Evolutionary conservation across 2,888 invertebrate genomes (phyloP).

Genomic region (Mantis religiosa): DNA sequence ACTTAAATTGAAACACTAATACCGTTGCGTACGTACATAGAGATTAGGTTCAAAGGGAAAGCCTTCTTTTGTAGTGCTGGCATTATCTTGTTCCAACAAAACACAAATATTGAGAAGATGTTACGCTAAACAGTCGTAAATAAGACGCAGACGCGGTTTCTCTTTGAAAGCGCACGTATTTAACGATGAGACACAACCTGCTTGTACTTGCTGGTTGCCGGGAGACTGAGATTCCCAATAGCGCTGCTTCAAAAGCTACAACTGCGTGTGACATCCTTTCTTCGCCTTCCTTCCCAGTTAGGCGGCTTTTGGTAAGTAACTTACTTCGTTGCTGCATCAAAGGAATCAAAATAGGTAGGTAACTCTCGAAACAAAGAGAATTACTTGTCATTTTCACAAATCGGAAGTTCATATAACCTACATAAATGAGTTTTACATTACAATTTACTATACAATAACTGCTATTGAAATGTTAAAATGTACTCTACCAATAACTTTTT

Average conservation of each 20-base stretch:
- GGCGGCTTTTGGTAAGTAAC: neutral
- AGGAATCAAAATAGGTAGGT: too few relatives aligned
- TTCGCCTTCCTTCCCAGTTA: neutral
- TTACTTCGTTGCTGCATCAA: neutral
- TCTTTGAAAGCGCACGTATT: neutral
- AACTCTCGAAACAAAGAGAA: too few relatives aligned
- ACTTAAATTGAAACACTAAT: neutral
- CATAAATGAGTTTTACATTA: too few relatives aligned
- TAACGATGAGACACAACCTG: neutral
- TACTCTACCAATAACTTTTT: too few relatives aligned
- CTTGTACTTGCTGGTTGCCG: neutral
- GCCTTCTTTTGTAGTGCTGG: neutral
- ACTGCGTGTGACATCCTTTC: too few relatives aligned
- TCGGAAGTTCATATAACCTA: too few relatives aligned
- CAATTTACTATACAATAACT: too few relatives aligned
- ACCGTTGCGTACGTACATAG: neutral
- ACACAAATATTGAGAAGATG: neutral
- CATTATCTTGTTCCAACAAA: neutral
- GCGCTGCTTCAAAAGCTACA: neutral
- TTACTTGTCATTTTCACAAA: rapidly evolving
- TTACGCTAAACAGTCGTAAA: neutral
- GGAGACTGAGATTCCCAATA: neutral
- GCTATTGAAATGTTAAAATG: too few relatives aligned
- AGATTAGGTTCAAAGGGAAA: neutral
- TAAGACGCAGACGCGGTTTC: neutral